Conservation (phyloP, 2,113 vertebrate species). For the Melanotaenia duboulayi region DNA sequence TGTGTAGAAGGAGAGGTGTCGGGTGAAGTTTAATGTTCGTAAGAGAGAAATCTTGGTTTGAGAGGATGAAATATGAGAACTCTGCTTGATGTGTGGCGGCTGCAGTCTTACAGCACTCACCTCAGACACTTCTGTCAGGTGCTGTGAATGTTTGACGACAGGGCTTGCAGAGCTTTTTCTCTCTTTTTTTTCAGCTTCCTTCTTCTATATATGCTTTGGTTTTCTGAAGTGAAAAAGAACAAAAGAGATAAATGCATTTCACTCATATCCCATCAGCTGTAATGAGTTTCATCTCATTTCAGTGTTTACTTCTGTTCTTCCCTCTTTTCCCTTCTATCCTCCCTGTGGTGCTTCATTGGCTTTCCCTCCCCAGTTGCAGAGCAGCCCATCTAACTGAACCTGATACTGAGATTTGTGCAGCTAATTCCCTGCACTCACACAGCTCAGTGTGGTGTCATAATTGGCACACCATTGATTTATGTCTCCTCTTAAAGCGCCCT, state of each 20-base stretch:
- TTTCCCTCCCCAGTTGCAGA: conserved; percentile 42
- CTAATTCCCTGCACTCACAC: conserved; percentile 79
- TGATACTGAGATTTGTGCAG: conserved; percentile 75
- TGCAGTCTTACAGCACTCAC: conserved; percentile 54
- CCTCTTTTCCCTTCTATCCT: conserved; percentile 18
- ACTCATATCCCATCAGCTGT: conserved; percentile 54
- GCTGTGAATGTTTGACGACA: conserved; percentile 29
- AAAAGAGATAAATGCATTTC: conserved; percentile 56
- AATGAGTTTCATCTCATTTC: conserved; percentile 67
- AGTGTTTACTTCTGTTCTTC: conserved; percentile 34
- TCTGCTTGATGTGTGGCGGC: conserved; percentile 51
- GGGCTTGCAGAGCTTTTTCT: neutral
- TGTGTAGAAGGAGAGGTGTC: conserved; percentile 46
- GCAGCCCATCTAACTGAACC: conserved; percentile 71
- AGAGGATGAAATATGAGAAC: conserved; percentile 66
- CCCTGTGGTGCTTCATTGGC: conserved; percentile 38
- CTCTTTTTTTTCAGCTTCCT: neutral
- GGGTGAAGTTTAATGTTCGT: conserved; percentile 68
- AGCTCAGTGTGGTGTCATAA: conserved; percentile 77
- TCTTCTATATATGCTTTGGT: neutral
- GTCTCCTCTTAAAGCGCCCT: conserved; percentile 78
- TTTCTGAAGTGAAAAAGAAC: conserved; percentile 41
- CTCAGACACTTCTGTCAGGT: conserved; percentile 47
- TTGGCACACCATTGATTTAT: conserved; percentile 81
- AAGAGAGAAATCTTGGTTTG: conserved; percentile 60